Base-by-base conservation (phyloP, 2,888 invertebrate species). In the Synergus japonicus region DNA sequence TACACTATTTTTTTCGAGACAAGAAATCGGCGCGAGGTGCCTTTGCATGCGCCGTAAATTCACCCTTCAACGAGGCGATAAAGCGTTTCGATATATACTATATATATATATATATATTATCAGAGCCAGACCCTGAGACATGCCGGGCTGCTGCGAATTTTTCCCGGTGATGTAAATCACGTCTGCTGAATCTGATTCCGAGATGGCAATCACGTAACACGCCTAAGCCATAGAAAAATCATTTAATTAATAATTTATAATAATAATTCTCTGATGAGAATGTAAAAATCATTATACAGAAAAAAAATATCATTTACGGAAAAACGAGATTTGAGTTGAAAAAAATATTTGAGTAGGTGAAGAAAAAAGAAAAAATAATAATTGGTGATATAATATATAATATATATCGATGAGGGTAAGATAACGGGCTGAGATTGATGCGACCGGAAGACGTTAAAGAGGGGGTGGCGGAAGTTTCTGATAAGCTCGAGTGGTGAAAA, bases 201-300 rank as follows among this genome's bases (percentile, higher is more conserved):
- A 65, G 63, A 83, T 83, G 83, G 79, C 83, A 76, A 80, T 83
- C 81, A 78, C 81, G 69, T 83, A 81, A 80, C 63, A 76, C 77
- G 54, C 5, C n/a, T n/a, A n/a, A 54, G 9, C 1, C 22, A 22
- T 22, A 22, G 22, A 22, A 22, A 22, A 22, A 22, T 22, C 22
- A 22, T 22, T 22, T 22, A 22, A 22, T 0, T 22, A 22, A 22
- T 22, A 22, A 22, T 22, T 22, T 22, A 22, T 22, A 22, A 22
- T 22, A 22, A 22, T 22, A 22, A 22, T 22, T 22, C 22, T 22
- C 22, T 22, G 22, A 22, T 22, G 22, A 22, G 22, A 22, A 22
- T 22, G 22, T 22, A 22, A 22, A 22, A 22, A 22, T 22, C 22
- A 22, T 22, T 22, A 22, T 22, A 22, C 1, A 22, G 22, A 22